Percentiles rank a stretch among this genome's conserved stretches.
phyloP scores from a whole-genome alignment of 2,797 vertebrate species.

The Gephyroberyx darwinii region DNA sequence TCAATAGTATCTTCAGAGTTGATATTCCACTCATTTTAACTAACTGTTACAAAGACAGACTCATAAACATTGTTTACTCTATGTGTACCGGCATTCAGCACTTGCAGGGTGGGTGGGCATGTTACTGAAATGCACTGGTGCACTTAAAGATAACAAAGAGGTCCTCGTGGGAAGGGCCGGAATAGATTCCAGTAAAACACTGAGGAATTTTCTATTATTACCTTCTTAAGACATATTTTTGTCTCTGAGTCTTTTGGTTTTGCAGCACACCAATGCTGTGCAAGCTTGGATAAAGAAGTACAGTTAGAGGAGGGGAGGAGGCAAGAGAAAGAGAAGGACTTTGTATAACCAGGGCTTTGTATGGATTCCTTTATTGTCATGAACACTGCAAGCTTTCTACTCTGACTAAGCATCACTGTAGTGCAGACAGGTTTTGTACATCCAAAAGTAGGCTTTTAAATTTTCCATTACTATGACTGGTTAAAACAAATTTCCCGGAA shows the following conservation, averaged over 20 bases:
- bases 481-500: slow-evolving; percentile 13
- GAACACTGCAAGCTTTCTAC: neutral
- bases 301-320: neutral
- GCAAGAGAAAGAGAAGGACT: neutral
- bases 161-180: slow-evolving; percentile 52
- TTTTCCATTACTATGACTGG: slow-evolving; percentile 37
- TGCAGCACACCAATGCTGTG: neutral
- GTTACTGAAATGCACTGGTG: slow-evolving; percentile 65
- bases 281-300: neutral
- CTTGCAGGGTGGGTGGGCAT: slow-evolving; percentile 70
- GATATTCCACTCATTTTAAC: slow-evolving; percentile 35
- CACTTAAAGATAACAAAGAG: slow-evolving; percentile 69
- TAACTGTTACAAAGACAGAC: slow-evolving; percentile 34
- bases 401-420: slow-evolving; percentile 38
- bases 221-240: slow-evolving; percentile 41
- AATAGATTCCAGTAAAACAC: slow-evolving; percentile 46
- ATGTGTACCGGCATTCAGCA: slow-evolving; percentile 39
- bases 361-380: neutral
- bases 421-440: slow-evolving; percentile 7
- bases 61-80: slow-evolving; percentile 52
- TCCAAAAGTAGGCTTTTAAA: neutral
- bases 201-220: slow-evolving; percentile 55
- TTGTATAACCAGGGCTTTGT: neutral
- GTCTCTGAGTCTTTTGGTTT: slow-evolving; percentile 17
- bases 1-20: slow-evolving; percentile 15